Evolutionary conservation across 2,888 invertebrate genomes (phyloP).

Genomic region (Heliconius ethilla): DNA sequence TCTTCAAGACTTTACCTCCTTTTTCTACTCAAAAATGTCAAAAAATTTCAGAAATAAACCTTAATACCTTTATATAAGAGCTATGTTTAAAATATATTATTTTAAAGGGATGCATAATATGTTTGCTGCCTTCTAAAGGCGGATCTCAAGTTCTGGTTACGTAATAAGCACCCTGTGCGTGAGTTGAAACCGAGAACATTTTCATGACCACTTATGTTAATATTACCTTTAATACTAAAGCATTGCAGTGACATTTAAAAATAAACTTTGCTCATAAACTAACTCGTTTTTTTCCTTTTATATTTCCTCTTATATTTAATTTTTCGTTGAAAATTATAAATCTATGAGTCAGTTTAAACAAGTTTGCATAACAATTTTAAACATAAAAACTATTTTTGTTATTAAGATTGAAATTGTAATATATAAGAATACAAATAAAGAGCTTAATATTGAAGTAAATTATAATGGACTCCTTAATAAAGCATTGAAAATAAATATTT

Average conservation of each 20-base stretch:
- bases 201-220: conserved; percentile 65
- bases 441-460: not conserved
- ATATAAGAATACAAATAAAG: not conserved
- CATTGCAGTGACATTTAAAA: conserved; percentile 22
- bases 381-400: not conserved
- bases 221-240: conserved; percentile 52
- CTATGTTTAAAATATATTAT: not conserved
- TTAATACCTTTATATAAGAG: not conserved
- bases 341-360: not conserved
- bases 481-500: conserved; percentile 4
- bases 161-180: conserved; percentile 69
- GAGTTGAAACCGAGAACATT: conserved; percentile 67
- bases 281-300: not conserved
- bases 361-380: not conserved
- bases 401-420: not conserved
- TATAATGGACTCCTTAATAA: conserved; percentile 13
- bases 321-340: not conserved
- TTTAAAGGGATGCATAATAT: conserved; percentile 32
- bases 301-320: not conserved
- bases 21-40: conserved; percentile 3
- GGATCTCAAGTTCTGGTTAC: conserved; percentile 66
- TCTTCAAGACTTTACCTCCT: conserved; percentile 48
- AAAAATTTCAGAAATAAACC: not conserved
- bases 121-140: conserved; percentile 53
- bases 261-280: conserved; percentile 12